Evolutionary conservation across 2,888 invertebrate genomes (phyloP).

Genomic region (Pristionchus entomophagus): DNA sequence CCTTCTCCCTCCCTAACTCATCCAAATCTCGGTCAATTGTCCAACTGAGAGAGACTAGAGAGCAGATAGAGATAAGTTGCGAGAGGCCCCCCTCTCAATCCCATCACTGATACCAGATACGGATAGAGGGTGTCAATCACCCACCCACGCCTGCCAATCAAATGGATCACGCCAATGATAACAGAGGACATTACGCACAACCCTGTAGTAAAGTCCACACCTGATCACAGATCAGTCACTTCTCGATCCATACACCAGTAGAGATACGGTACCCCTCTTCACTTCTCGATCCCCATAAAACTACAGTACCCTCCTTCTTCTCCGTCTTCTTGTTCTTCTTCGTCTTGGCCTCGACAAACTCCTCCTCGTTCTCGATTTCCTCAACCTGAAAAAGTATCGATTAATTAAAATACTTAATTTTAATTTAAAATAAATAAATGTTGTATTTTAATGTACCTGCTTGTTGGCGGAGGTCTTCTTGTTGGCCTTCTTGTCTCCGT

Average conservation of each 20-base stretch:
- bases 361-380: conserved; percentile 34
- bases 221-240: too few relatives aligned
- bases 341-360: conserved; percentile 44
- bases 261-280: conserved; percentile 27
- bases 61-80: conserved; percentile 35
- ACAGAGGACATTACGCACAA: background rate
- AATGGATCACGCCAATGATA: background rate
- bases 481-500: conserved; percentile 4
- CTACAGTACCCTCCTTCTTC: conserved; percentile 43
- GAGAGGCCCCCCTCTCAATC: background rate
- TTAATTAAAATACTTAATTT: background rate
- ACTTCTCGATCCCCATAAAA: background rate
- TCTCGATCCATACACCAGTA: background rate
- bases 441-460: background rate
- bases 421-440: background rate
- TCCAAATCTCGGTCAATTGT: conserved; percentile 21
- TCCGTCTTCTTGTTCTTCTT: conserved; percentile 46
- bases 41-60: background rate
- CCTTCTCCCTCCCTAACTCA: conserved; percentile 6
- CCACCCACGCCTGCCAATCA: background rate
- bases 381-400: background rate
- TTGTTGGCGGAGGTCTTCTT: conserved; percentile 12
- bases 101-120: background rate
- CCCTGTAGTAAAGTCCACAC: background rate
- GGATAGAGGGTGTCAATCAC: conserved; percentile 20